Evolutionary conservation across 2,888 invertebrate genomes (phyloP), one percentile per base, ranked within the genome.

Genomic region (Nemotelus pantherinus): DNA sequence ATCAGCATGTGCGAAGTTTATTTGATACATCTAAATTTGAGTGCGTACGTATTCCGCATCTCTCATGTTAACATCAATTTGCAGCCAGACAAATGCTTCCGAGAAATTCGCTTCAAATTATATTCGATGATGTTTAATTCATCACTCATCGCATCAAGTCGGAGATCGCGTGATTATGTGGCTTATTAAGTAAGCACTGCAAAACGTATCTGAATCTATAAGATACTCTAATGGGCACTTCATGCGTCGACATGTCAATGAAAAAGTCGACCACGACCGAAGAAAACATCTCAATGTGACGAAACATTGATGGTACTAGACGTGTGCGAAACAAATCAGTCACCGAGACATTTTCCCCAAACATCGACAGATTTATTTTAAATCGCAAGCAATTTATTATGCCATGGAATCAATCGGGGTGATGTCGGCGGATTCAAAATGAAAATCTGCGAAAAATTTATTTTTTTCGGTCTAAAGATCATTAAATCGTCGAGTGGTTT

Each of bases 271-370:
- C n/a, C n/a, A n/a, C n/a, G n/a, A n/a, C 25, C 25, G 25, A 57
- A 3, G 25, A 72, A 58, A 58, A 45, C 57, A 25, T 25, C 25
- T 25, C 5, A 53, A 43, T 10, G 55, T 55, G 70, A 70, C 6
- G 70, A 70, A 43, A 55, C 55, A 70, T 70, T 70, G 55, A 70
- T 70, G 47, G 50, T 47, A 41, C 55, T 43, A 25, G 55, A 9
- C 70, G 70, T 70, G 55, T 43, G 9, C 4, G 43, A 63, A 50
- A 70, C 70, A 70, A 47, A 70, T 70, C 7, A 10, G 2, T 55
- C 41, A 25, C 2, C 39, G 3, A 4, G 6, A 39, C 3, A n/a
- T 53, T 47, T 47, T 70, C 39, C 43, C 47, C 47, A 25, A 43
- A 53, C 25, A 55, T 10, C 43, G 70, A 70, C 43, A 41, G 55